Conservation (phyloP, 2,113 vertebrate genomes). For the Nothoprocta pentlandii region DNA sequence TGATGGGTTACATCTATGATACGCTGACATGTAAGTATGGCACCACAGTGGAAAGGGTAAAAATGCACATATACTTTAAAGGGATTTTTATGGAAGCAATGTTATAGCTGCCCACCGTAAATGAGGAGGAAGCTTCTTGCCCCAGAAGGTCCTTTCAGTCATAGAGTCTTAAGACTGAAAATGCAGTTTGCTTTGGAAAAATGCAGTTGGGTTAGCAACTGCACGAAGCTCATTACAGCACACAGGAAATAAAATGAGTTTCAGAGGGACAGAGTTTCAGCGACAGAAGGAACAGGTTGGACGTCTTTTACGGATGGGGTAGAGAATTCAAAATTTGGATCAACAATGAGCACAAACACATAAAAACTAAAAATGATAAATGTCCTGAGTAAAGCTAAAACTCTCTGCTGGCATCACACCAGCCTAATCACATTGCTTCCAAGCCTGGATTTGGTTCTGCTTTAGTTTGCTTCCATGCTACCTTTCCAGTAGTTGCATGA, state of each 20-base stretch:
- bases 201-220: not conserved
- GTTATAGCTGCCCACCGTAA: not conserved
- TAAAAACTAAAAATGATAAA: not conserved
- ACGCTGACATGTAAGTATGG: not conserved
- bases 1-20: not conserved
- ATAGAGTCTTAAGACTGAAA: not conserved
- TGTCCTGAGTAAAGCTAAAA: not conserved
- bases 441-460: not conserved
- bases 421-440: not conserved
- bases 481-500: not conserved
- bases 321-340: not conserved
- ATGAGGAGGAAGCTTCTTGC: not conserved
- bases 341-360: not conserved
- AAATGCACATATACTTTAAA: not conserved
- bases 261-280: not conserved
- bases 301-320: not conserved
- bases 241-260: not conserved
- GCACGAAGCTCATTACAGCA: not conserved
- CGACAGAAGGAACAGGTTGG: not conserved
- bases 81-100: not conserved
- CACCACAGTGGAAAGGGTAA: constrained; percentile 3
- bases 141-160: not conserved
- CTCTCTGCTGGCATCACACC: not conserved
- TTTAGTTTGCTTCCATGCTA: not conserved
- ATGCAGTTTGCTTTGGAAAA: not conserved